phyloP scores from a whole-genome alignment of 2,797 vertebrate genomes.

The Bryconaethiops microstoma region DNA sequence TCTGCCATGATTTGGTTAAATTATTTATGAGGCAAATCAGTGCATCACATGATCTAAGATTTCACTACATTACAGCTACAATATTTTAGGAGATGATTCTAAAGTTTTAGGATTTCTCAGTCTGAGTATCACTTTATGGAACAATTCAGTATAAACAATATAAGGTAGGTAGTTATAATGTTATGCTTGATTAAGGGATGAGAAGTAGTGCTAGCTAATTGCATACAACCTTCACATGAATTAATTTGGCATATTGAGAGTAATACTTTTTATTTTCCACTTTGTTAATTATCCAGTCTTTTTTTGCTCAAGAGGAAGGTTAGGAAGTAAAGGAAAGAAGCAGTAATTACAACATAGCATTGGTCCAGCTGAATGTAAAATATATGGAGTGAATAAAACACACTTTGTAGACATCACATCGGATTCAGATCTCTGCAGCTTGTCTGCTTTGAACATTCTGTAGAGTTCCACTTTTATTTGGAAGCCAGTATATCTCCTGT shows the following conservation, averaged over 20 bases:
- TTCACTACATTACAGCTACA: too few species aligned
- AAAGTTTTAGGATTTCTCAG: too few species aligned
- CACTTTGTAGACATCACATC: neutral
- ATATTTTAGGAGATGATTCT: too few species aligned
- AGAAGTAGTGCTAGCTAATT: neutral
- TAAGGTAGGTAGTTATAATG: too few species aligned
- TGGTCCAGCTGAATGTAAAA: conserved; percentile 22
- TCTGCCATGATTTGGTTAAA: too few species aligned
- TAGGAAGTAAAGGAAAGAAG: neutral
- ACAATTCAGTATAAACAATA: too few species aligned
- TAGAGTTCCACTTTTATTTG: conserved; percentile 46
- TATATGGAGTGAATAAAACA: neutral
- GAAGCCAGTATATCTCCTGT: conserved; percentile 48
- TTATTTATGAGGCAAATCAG: too few species aligned
- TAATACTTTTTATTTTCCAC: neutral
- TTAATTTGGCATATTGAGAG: neutral
- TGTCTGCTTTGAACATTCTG: conserved; percentile 32
- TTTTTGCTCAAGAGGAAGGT: neutral
- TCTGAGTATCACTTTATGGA: too few species aligned
- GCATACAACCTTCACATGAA: conserved; percentile 12
- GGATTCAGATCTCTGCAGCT: conserved; percentile 13
- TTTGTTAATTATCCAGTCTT: neutral
- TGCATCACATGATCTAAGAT: too few species aligned
- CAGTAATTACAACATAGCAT: neutral
- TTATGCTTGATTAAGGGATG: neutral